Conservation (phyloP, 2,888 invertebrate genomes). For the Epistrophe grossulariae region DNA sequence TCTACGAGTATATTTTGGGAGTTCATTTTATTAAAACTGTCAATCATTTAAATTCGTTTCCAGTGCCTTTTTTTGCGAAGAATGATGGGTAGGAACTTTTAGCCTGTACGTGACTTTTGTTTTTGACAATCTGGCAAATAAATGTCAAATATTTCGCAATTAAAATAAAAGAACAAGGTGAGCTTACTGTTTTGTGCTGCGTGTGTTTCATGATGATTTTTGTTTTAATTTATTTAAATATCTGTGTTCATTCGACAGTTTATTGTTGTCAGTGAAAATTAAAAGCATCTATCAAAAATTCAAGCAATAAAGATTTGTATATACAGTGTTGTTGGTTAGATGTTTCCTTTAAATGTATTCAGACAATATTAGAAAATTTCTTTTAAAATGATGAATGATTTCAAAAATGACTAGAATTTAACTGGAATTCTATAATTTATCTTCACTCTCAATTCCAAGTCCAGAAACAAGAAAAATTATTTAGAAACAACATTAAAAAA, state of each 20-base stretch:
- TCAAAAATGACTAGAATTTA: too few relatives aligned
- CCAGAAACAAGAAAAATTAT: too few relatives aligned
- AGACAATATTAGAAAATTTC: too few relatives aligned
- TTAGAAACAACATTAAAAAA: too few relatives aligned
- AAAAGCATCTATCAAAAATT: conserved; percentile 8
- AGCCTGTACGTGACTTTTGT: conserved; percentile 37
- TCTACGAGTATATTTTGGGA: neutral
- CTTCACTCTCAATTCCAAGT: too few relatives aligned
- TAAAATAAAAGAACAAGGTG: conserved; percentile 30
- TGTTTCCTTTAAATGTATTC: too few relatives aligned
- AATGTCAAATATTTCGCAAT: conserved; percentile 66
- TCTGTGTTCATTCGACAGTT: conserved; percentile 4
- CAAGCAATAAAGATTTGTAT: neutral
- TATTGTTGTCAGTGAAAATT: conserved; percentile 29
- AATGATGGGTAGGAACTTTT: neutral
- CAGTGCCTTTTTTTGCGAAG: neutral
- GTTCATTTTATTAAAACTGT: conserved; percentile 27
- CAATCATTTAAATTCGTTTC: conserved; percentile 25
- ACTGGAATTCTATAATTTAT: too few relatives aligned
- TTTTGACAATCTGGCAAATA: conserved; percentile 57
- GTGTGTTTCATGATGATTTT: neutral
- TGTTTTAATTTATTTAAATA: neutral
- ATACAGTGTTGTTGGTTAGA: neutral
- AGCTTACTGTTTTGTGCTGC: neutral
- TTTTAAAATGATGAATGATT: too few relatives aligned